Evolutionary conservation across 2,888 invertebrate species (phyloP).

Genomic region (Poecilobothrus nobilitatus): DNA sequence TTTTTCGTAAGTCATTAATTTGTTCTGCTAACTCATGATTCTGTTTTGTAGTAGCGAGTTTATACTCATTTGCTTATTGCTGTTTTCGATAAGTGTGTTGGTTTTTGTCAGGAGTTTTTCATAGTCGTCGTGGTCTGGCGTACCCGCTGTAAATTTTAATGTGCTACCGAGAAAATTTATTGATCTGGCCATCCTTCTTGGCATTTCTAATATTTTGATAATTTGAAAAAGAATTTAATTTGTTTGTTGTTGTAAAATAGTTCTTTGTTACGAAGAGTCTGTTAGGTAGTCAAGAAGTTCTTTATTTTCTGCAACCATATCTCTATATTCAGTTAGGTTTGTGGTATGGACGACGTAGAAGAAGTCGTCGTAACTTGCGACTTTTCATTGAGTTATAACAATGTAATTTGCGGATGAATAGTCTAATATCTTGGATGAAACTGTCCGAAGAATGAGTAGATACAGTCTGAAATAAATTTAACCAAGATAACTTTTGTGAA

Average conservation of each 20-base stretch:
- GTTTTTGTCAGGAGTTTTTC: no score
- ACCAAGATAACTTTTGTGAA: background rate
- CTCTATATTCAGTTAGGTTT: no score
- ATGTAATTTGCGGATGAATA: background rate
- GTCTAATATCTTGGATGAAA: background rate
- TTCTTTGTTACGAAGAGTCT: background rate
- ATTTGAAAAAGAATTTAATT: background rate
- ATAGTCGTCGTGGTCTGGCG: conserved; percentile 10
- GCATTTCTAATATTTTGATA: background rate
- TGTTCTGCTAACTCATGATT: conserved; percentile 8
- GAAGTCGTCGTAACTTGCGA: background rate
- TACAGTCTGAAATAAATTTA: background rate
- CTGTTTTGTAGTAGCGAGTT: background rate
- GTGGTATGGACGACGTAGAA: no score
- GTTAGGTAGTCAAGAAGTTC: background rate
- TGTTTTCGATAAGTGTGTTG: no score
- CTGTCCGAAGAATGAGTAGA: background rate
- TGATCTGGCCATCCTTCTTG: background rate
- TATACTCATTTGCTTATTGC: no score
- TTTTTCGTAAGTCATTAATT: background rate
- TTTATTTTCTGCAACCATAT: no score
- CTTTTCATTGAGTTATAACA: background rate
- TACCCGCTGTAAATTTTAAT: conserved; percentile 11
- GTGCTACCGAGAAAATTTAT: background rate
- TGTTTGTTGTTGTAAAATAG: background rate